Evolutionary conservation across 2,888 invertebrate species (phyloP), one percentile per base, ranked within the genome.

Genomic region (Rhagonycha fulva): DNA sequence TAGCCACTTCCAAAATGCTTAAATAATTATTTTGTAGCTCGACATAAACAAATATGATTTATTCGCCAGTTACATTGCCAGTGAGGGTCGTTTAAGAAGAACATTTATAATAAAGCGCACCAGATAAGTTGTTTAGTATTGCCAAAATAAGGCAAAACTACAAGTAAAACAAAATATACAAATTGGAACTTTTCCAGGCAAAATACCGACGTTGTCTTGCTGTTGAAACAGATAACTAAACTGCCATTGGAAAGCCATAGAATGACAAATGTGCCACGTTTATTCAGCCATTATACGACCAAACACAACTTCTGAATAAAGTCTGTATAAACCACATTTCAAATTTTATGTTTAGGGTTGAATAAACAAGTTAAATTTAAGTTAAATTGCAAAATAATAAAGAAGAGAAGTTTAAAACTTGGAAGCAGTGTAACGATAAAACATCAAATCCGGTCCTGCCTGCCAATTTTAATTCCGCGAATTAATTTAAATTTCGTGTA

Each of bases 171-270:
- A 79, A 47, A 47, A 81, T 81, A 81, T 82, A 82, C 83, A 83
- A 84, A 84, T 83, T 85, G 85, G 84, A 85, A 81, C 75, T 76
- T 78, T 82, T 84, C 85, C 85, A 85, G 83, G 80, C 82, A 82
- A 82, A 83, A 82, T 80, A 80, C 78, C 81, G 76, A 68, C 76
- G 78, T 80, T 81, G 82, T 81, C 82, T 80, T 82, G 76, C 80
- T 79, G 78, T 73, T 76, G 80, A 80, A 79, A 81, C 77, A 83
- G 82, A 83, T 83, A 82, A 82, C 82, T 79, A 75, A 80, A 82
- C 80, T 82, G 80, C 82, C 82, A 82, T 84, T 84, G 81, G 79
- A 82, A 82, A 82, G 81, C 84, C 83, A 81, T 82, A 81, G 81
- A 80, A 84, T 84, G 84, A 84, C 82, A 84, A 84, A 85, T 84